These are phyloP conservation scores for Stegodyphus dumicola DNA, from an alignment of 1,140 invertebrate genomes.

Conservation along the genomic window DNA sequence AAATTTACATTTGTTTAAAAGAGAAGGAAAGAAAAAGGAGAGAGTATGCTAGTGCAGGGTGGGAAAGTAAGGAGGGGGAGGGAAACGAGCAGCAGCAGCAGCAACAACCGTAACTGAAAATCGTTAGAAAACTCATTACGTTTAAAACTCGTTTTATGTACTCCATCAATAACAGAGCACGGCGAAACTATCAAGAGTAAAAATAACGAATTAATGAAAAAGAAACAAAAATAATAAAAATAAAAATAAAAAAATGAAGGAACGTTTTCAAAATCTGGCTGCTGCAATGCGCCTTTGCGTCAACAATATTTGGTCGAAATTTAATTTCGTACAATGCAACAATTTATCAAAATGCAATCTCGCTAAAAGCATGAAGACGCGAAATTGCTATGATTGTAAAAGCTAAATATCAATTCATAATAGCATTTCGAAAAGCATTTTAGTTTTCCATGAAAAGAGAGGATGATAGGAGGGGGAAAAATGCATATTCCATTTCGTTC, in stretches of 20 bases:
- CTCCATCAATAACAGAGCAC: conserved; percentile 47
- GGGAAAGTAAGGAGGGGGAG: background rate
- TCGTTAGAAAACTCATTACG: conserved; percentile 60
- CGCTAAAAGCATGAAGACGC: conserved; percentile 50
- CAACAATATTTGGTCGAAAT: conserved; percentile 55
- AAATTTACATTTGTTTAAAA: conserved; percentile 49
- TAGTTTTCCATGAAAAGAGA: conserved; percentile 7
- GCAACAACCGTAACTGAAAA: conserved; percentile 46
- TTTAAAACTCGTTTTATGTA: conserved; percentile 58
- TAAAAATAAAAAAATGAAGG: background rate
- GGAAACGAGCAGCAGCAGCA: background rate
- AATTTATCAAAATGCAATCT: conserved; percentile 59
- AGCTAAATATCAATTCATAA: conserved; percentile 59
- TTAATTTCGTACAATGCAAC: conserved; percentile 50
- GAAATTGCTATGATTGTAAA: conserved; percentile 40
- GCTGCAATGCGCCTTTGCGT: conserved; percentile 5
- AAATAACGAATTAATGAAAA: conserved; percentile 52
- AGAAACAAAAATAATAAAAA: background rate
- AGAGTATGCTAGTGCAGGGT: background rate
- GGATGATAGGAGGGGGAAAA: background rate
- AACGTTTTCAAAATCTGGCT: conserved; percentile 5
- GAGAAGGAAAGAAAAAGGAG: background rate
- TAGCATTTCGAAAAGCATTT: conserved; percentile 45
- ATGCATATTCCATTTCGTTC: background rate
- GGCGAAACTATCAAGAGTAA: conserved; percentile 21